Conservation (phyloP, 1,140 invertebrate genomes). For the Caenorhabditis tropicalis region DNA sequence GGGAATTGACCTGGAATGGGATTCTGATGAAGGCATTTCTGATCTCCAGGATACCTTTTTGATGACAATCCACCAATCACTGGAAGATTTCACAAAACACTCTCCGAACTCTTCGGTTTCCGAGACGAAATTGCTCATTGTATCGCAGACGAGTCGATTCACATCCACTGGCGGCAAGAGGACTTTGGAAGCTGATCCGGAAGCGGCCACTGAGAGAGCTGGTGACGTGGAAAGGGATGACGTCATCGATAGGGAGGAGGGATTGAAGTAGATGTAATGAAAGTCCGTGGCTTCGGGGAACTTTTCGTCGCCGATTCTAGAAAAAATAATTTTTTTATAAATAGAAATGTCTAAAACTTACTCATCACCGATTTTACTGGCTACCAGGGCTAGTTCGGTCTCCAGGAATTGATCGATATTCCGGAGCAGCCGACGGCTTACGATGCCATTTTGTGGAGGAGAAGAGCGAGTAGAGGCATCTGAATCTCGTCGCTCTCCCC, state of each 20-base stretch:
- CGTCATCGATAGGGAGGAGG: conserved; percentile 49
- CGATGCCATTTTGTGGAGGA: conserved; percentile 15
- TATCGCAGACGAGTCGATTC: conserved; percentile 57
- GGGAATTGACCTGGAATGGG: conserved; percentile 52
- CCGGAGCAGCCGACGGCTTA: background rate
- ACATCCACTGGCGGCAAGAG: background rate
- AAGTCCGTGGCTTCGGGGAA: conserved; percentile 45
- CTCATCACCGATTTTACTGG: conserved; percentile 56
- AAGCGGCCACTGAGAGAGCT: background rate
- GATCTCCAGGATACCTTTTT: conserved; percentile 51
- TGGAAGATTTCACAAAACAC: conserved; percentile 54
- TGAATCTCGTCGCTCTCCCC: conserved; percentile 51
- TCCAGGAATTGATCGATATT: conserved; percentile 36
- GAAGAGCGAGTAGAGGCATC: background rate
- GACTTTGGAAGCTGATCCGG: background rate
- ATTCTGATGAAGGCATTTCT: background rate
- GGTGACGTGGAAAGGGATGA: conserved; percentile 26
- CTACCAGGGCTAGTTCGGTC: conserved; percentile 53
- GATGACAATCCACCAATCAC: conserved; percentile 59
- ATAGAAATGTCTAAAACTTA: background rate
- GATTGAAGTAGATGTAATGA: conserved; percentile 62
- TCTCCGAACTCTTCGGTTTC: conserved; percentile 57
- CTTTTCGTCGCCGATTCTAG: conserved; percentile 40
- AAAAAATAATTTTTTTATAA: background rate
- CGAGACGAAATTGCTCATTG: conserved; percentile 48